A percentile compares a stretch with the other conserved stretches of the same genome.
Evolutionary conservation across 2,888 invertebrate species (phyloP).

Genomic region (Eugnorisma glareosa): DNA sequence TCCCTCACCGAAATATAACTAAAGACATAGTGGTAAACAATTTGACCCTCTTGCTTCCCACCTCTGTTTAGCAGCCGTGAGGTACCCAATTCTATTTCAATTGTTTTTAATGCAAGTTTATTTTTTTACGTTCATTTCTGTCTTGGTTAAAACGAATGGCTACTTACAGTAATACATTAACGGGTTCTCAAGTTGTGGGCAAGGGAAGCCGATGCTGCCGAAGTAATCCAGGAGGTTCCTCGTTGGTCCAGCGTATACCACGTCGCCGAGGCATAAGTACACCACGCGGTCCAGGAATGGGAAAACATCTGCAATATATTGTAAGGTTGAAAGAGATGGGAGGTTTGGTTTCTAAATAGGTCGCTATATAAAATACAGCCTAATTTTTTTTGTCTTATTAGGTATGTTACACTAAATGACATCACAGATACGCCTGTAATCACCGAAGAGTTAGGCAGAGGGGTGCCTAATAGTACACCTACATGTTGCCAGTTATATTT

Average conservation of each 20-base stretch:
- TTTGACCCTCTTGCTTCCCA: too few species aligned
- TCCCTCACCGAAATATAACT: too few species aligned
- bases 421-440: not conserved
- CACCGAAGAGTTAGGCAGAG: not conserved
- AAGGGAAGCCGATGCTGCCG: constrained; percentile 98
- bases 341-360: too few species aligned
- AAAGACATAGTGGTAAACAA: too few species aligned
- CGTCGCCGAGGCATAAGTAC: constrained; percentile 97
- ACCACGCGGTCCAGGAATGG: constrained; percentile 98
- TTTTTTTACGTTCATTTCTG: too few species aligned
- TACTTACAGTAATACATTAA: constrained; percentile 98
- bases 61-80: too few species aligned
- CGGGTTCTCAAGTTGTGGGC: constrained; percentile 98
- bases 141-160: not conserved
- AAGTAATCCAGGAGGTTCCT: constrained; percentile 98
- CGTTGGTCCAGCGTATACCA: constrained; percentile 97
- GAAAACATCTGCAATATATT: constrained; percentile 94
- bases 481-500: not conserved
- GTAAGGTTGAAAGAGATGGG: not conserved
- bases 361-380: too few species aligned
- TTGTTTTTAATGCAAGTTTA: too few species aligned
- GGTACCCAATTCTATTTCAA: too few species aligned
- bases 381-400: too few species aligned
- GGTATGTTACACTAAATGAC: too few species aligned
- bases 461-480: not conserved